Base-by-base conservation (phyloP, 2,888 invertebrate species). In the Cancer borealis region DNA sequence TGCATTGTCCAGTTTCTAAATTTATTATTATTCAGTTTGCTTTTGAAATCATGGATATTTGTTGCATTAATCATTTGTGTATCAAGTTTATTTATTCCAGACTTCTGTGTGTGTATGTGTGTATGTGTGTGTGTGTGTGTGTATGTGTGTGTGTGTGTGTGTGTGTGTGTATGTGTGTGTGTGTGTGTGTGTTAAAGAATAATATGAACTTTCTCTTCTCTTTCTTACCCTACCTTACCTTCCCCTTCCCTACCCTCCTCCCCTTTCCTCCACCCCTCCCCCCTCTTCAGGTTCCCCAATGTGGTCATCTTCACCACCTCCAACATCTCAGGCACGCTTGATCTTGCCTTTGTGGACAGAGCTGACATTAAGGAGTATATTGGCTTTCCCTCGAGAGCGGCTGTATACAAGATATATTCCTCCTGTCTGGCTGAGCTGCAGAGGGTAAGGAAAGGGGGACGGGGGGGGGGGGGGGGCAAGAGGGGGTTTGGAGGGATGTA, bases 251-350 rank as follows among this genome's bases (percentile, higher is more conserved):
- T 47, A n/a, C 46, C 8, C n/a, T 14, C n/a, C 47, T 26, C n/a
- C 46, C 47, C 21, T 26, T 26, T 12, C 5, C 79, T 26, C 30
- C 17, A 10, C 30, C 30, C 8, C 30, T 14, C 17, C 26, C 26
- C 26, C 79, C 66, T 17, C 17, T 26, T 6, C 92, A 95, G 95
- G 94, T 98, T 98, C 96, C 98, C 98, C 0, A 99, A 99, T 97
- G 99, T 99, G 47, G 97, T 99, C 60, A 98, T 99, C 96, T 97
- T 99, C 92, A 98, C 99, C 14, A 99, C 99, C 1, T 99, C 99
- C 4, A 99, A 99, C 97, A 97, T 99, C 96, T 98, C 99, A 0
- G 98, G 98, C 94, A 98, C 98, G 26, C 98, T 99, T 96, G 99
- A 99, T 97, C 96, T 98, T 87, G 99, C 99, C 0, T 99, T 99